These are phyloP conservation scores for Tetraneura akinire DNA, from an alignment of 1,140 invertebrate species.

Conservation along the genomic window DNA sequence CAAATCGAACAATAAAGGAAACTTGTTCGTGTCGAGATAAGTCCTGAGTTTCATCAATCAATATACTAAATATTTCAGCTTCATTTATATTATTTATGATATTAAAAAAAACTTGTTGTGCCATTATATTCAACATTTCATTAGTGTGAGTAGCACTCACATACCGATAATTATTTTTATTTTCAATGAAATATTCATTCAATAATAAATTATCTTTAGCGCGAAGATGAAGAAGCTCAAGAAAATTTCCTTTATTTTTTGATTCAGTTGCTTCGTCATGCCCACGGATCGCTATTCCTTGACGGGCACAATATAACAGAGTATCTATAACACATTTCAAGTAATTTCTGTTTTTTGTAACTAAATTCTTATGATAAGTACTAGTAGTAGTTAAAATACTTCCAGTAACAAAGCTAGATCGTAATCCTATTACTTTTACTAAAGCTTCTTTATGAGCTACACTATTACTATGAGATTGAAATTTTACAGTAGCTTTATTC, in stretches of 20 bases:
- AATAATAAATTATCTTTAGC: slow-evolving; percentile 3
- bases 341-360: not conserved
- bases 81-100: not conserved
- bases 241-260: not conserved
- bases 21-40: not conserved
- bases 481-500: not conserved
- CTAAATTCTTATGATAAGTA: not conserved
- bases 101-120: not conserved
- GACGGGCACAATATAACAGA: slow-evolving; percentile 2
- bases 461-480: not conserved
- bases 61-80: not conserved
- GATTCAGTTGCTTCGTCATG: not conserved
- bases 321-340: not conserved
- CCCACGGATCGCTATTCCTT: not conserved
- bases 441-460: not conserved
- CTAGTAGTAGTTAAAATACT: not conserved
- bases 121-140: slow-evolving; percentile 9
- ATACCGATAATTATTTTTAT: not conserved
- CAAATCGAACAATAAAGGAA: not conserved
- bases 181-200: not conserved
- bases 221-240: not conserved
- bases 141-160: not conserved
- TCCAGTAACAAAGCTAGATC: not conserved
- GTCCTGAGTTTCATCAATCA: not conserved
- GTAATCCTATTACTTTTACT: not conserved